Evolutionary conservation across 2,113 vertebrate species (phyloP).

Genomic region (Peromyscus polionotus): DNA sequence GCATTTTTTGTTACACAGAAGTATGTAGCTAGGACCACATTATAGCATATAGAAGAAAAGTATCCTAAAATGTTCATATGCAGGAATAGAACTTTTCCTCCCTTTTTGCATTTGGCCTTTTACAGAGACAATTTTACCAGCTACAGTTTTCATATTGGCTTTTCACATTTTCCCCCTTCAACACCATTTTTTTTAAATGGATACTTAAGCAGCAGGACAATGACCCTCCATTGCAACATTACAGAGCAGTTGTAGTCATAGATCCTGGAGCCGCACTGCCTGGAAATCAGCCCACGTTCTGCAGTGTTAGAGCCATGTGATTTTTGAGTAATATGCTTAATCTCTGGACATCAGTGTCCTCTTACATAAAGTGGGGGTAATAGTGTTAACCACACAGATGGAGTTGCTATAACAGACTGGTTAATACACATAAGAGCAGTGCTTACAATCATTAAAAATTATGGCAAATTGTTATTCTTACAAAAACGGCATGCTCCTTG

Average conservation of each 20-base stretch:
- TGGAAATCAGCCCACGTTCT: neutral
- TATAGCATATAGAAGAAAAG: neutral
- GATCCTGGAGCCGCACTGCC: neutral
- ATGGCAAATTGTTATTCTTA: neutral
- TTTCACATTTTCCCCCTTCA: neutral
- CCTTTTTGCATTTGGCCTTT: neutral
- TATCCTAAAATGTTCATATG: neutral
- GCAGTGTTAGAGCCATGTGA: neutral
- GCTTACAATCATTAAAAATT: neutral
- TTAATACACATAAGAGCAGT: neutral
- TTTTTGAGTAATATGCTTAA: neutral
- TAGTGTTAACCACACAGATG: neutral
- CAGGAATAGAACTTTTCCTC: neutral
- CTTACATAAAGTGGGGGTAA: neutral
- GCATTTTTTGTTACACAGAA: neutral
- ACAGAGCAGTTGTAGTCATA: neutral
- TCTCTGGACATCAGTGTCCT: neutral
- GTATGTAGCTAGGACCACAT: neutral
- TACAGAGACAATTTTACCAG: neutral
- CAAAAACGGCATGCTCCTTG: neutral
- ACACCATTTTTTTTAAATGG: neutral
- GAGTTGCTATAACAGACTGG: neutral
- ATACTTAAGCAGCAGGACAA: neutral
- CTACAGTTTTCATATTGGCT: neutral
- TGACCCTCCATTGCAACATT: neutral